Base-by-base conservation (phyloP, 2,797 vertebrate species). In the Hemibagrus guttatus region DNA sequence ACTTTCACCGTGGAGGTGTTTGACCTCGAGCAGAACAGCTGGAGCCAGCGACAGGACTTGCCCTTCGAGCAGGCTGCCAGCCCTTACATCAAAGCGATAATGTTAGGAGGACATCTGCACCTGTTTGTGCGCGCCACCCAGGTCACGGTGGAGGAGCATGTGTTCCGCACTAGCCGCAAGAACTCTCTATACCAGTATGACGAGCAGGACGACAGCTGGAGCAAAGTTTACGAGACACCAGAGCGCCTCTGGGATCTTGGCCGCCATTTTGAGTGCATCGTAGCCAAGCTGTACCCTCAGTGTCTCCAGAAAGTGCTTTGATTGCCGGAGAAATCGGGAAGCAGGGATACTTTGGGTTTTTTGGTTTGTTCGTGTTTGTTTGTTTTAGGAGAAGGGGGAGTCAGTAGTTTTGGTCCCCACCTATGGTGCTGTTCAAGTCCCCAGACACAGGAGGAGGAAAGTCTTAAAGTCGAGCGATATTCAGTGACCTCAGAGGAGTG, bases 301-400 rank as follows among this genome's bases (percentile, higher is more conserved):
- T 99, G 98, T 99, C 98, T 99, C 92, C 98, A 99, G 96, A 99
- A 99, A 97, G 98, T 99, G 93, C 96, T 99, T 93, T 99, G 95
- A 97, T 86, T 72, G 59, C 31, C 3, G 84, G 86, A 59, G 54
- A 58, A 79, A 89, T 91, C 72, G 86, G 89, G 88, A 76, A 8
- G 80, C 68, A 86, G 88, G 87, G 89, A 91, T 66, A 11, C 19
- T 75, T 63, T 49, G 21, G 0, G 5, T 6, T 74, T 49, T 14
- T n/a, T 7, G 3, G 7, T 46, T 83, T 35, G 21, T 52, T 16
- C 39, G n/a, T 49, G 69, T 74, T 89, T 92, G 87, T 90, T 92
- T 88, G 91, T 91, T 69, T 78, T 12, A 80, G 78, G 78, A 59
- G 28, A 71, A 92, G 93, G 90, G 90, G 90, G 91, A 91, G 92